Evolutionary conservation across 2,113 vertebrate genomes (phyloP).

Genomic region (Urocitellus parryii): DNA sequence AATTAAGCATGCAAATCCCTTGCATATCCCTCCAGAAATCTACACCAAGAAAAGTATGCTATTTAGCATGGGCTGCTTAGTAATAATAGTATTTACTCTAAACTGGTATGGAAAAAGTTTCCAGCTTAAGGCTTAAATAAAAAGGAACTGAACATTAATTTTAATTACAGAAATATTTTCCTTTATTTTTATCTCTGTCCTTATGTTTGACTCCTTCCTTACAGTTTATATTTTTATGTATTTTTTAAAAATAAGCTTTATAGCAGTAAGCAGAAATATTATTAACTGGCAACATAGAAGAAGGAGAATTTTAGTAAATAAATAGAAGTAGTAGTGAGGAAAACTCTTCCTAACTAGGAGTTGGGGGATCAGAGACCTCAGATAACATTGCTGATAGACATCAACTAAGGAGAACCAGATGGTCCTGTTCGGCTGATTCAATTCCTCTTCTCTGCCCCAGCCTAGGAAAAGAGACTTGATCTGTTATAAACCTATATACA

Average conservation of each 20-base stretch:
- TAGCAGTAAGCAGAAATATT: neutral
- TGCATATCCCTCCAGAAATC: slow-evolving; percentile 80
- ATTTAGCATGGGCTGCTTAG: slow-evolving; percentile 71
- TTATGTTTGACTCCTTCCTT: slow-evolving; percentile 3
- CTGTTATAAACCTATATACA: neutral
- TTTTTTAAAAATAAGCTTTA: neutral
- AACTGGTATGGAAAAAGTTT: slow-evolving; percentile 55
- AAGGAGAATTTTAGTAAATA: neutral
- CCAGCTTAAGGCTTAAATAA: slow-evolving; percentile 52
- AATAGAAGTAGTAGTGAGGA: neutral
- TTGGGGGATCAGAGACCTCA: neutral
- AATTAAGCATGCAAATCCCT: slow-evolving; percentile 84
- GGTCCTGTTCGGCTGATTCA: neutral
- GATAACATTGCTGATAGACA: neutral
- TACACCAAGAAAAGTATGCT: slow-evolving; percentile 72
- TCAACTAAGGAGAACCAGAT: slow-evolving; percentile 37
- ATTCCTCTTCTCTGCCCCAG: neutral
- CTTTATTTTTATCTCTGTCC: slow-evolving; percentile 44
- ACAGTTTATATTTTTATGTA: neutral
- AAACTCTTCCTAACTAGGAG: neutral
- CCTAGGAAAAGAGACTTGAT: neutral
- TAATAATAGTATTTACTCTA: slow-evolving; percentile 75
- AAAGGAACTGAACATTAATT: slow-evolving; percentile 49
- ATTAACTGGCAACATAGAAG: neutral
- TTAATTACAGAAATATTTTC: slow-evolving; percentile 55